A percentile compares a stretch with the other conserved stretches of the same genome.
phyloP scores from a whole-genome alignment of 2,113 vertebrate genomes.

The Tamias sibiricus region DNA sequence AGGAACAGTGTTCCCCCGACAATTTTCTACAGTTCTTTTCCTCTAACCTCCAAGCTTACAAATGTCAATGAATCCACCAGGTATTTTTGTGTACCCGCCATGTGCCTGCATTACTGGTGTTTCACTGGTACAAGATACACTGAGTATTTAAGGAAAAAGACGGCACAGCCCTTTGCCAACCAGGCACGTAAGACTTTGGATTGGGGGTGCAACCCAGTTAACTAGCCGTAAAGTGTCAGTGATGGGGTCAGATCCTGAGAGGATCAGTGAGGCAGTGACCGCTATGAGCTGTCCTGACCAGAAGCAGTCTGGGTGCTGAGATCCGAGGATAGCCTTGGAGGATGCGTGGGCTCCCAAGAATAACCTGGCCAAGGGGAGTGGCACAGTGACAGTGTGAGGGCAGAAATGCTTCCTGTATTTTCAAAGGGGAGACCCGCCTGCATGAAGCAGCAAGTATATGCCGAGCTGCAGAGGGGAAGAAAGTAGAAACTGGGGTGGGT shows the following conservation, averaged over 20 bases:
- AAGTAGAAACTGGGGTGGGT: neutral
- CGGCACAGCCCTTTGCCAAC: neutral
- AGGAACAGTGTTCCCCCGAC: conserved; percentile 79
- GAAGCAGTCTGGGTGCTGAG: neutral
- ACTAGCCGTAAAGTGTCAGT: neutral
- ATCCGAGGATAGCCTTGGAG: neutral
- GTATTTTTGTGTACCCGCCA: neutral
- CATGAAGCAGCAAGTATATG: neutral
- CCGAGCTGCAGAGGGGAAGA: neutral
- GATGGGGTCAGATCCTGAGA: neutral
- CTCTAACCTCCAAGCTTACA: conserved; percentile 72
- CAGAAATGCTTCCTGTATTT: neutral
- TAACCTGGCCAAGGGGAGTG: too few species aligned
- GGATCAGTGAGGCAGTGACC: neutral
- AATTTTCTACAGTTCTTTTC: conserved; percentile 72
- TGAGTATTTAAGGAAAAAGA: neutral
- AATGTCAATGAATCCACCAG: neutral
- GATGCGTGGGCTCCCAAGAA: neutral
- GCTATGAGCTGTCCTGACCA: neutral
- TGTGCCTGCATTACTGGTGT: neutral
- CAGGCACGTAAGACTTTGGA: neutral
- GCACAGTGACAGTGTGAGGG: neutral
- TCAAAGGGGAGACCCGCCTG: neutral
- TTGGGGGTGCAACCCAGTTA: neutral
- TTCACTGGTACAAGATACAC: neutral